Percentiles rank a stretch among this genome's conserved stretches.
These are phyloP conservation scores for Channa maculata DNA, from an alignment of 2,113 vertebrate genomes.

Conservation along the genomic window DNA sequence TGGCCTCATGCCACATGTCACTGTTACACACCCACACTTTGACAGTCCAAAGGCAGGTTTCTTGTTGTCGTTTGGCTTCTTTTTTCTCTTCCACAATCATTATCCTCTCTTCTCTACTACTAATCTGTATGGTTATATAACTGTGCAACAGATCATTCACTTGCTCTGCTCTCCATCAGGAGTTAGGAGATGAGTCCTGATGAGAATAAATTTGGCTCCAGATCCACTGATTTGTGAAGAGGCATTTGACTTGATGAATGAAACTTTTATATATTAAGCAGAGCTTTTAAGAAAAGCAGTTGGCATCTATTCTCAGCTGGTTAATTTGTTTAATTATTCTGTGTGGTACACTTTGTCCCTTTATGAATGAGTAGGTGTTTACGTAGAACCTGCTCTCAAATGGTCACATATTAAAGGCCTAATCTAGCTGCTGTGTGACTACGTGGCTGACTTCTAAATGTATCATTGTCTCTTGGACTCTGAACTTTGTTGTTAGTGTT, in stretches of 20 bases:
- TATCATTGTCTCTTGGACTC: slow-evolving; percentile 21
- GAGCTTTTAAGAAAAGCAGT: not conserved
- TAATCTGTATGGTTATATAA: slow-evolving; percentile 68
- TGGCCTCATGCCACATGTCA: slow-evolving; percentile 50
- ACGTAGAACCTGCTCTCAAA: not conserved
- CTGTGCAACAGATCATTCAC: slow-evolving; percentile 25
- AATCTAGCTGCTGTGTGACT: not conserved
- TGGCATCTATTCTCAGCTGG: not conserved
- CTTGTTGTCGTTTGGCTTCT: slow-evolving; percentile 41
- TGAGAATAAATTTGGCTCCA: slow-evolving; percentile 32
- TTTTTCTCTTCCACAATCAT: slow-evolving; percentile 17
- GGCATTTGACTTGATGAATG: slow-evolving; percentile 16
- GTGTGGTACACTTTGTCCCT: not conserved
- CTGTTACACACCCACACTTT: not conserved
- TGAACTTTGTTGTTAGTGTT: slow-evolving; percentile 39
- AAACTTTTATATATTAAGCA: not conserved
- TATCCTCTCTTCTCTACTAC: slow-evolving; percentile 24
- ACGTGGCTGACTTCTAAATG: slow-evolving; percentile 5
- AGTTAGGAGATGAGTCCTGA: slow-evolving; percentile 25
- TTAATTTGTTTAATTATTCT: not conserved
- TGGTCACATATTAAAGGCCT: not conserved
- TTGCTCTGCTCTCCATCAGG: slow-evolving; percentile 3
- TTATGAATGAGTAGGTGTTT: slow-evolving; percentile 18
- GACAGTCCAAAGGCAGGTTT: slow-evolving; percentile 51
- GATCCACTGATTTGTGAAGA: slow-evolving; percentile 22